A percentile compares a stretch with the other conserved stretches of the same genome.
phyloP scores from a whole-genome alignment of 2,113 vertebrate genomes.

The Ictalurus furcatus region DNA sequence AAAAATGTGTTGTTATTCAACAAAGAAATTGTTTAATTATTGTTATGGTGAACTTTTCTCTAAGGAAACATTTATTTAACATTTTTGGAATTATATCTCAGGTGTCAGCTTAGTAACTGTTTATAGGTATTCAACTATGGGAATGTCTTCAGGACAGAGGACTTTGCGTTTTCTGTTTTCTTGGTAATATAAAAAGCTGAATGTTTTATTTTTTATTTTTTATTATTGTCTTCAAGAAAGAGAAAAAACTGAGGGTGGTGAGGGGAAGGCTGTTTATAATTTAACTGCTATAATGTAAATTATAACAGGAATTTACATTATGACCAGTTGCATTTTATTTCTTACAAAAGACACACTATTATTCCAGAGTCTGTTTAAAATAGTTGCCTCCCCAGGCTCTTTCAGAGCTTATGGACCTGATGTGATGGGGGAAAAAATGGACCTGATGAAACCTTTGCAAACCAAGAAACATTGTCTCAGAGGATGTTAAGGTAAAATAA shows the following conservation, averaged over 20 bases:
- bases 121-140: not conserved
- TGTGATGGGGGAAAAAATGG: not conserved
- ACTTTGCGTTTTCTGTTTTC: not conserved
- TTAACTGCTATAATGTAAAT: not conserved
- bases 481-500: slow-evolving; percentile 17
- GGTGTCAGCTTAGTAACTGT: not conserved
- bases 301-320: not conserved
- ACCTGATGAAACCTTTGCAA: slow-evolving; percentile 18
- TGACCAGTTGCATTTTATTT: not conserved
- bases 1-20: not conserved
- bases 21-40: not conserved
- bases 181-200: not conserved
- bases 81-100: not conserved
- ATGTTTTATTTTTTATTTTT: not conserved
- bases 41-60: not conserved
- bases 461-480: not conserved
- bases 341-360: not conserved
- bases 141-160: not conserved
- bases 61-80: not conserved
- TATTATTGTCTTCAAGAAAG: not conserved
- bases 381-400: slow-evolving; percentile 6
- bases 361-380: not conserved
- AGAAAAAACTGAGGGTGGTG: not conserved
- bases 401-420: not conserved
- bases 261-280: not conserved